Percentiles rank a stretch among this genome's conserved stretches.
phyloP scores from a whole-genome alignment of 2,888 invertebrate genomes.

The Apodemia duryi region DNA sequence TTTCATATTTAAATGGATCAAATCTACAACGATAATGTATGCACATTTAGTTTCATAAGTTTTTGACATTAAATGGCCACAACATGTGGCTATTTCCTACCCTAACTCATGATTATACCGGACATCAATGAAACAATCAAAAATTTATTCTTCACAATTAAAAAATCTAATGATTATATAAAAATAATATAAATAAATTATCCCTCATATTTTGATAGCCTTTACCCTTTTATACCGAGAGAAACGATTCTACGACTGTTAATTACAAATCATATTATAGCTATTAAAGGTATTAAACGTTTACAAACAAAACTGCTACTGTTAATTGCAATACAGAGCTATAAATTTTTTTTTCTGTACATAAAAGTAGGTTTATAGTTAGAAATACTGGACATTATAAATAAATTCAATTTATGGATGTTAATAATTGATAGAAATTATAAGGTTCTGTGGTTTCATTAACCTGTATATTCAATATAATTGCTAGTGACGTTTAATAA shows the following conservation, averaged over 20 bases:
- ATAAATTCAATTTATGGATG: not conserved
- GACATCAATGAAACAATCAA: too few species aligned
- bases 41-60: too few species aligned
- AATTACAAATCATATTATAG: not conserved
- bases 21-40: too few species aligned
- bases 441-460: not conserved
- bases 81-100: too few species aligned
- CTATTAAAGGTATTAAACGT: not conserved
- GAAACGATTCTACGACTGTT: not conserved
- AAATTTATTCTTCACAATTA: too few species aligned
- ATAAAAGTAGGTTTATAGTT: not conserved
- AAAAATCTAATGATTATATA: too few species aligned
- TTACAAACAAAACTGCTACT: not conserved
- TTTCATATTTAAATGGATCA: too few species aligned
- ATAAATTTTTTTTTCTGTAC: not conserved
- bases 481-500: conserved; percentile 2
- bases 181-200: too few species aligned
- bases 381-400: not conserved
- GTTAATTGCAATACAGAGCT: not conserved
- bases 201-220: too few species aligned
- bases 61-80: too few species aligned
- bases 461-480: not conserved
- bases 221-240: too few species aligned
- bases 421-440: conserved; percentile 10
- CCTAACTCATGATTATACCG: too few species aligned